Conservation (phyloP, 2,113 vertebrate species). For the Brachionichthys hirsutus region DNA sequence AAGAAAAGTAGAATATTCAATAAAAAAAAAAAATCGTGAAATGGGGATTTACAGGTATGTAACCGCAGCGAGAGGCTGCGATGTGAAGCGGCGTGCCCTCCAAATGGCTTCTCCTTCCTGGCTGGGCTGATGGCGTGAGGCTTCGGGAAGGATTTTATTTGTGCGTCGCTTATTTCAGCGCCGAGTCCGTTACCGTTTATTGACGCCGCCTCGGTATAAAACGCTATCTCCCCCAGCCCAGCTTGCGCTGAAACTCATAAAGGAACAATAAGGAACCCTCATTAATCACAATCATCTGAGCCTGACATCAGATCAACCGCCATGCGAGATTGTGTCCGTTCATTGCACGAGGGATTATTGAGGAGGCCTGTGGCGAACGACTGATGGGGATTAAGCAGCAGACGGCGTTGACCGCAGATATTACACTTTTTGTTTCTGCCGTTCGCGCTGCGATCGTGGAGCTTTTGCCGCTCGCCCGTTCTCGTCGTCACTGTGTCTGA, state of each 20-base stretch:
- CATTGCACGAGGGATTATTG: slow-evolving; percentile 71
- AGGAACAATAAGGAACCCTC: slow-evolving; percentile 76
- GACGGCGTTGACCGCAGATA: slow-evolving; percentile 42
- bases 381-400: slow-evolving; percentile 62
- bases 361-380: slow-evolving; percentile 65
- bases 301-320: slow-evolving; percentile 71
- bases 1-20: slow-evolving; percentile 40
- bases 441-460: slow-evolving; percentile 26
- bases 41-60: slow-evolving; percentile 48
- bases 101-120: slow-evolving; percentile 65
- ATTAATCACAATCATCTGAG: slow-evolving; percentile 74
- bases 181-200: slow-evolving; percentile 47
- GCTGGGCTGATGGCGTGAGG: slow-evolving; percentile 64
- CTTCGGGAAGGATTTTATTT: slow-evolving; percentile 64
- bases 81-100: slow-evolving; percentile 47
- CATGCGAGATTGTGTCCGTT: slow-evolving; percentile 68
- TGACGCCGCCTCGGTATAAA: slow-evolving; percentile 64
- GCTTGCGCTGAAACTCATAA: slow-evolving; percentile 76
- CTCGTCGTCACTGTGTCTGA: slow-evolving; percentile 28
- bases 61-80: slow-evolving; percentile 39
- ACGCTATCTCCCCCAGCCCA: slow-evolving; percentile 62
- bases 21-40: slow-evolving; percentile 35
- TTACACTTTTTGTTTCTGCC: slow-evolving; percentile 39
- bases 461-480: slow-evolving; percentile 26
- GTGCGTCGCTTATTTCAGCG: slow-evolving; percentile 48